A percentile compares a stretch with the other conserved stretches of the same genome.
phyloP scores from a whole-genome alignment of 2,888 invertebrate species.

The Schizaphis graminum region DNA sequence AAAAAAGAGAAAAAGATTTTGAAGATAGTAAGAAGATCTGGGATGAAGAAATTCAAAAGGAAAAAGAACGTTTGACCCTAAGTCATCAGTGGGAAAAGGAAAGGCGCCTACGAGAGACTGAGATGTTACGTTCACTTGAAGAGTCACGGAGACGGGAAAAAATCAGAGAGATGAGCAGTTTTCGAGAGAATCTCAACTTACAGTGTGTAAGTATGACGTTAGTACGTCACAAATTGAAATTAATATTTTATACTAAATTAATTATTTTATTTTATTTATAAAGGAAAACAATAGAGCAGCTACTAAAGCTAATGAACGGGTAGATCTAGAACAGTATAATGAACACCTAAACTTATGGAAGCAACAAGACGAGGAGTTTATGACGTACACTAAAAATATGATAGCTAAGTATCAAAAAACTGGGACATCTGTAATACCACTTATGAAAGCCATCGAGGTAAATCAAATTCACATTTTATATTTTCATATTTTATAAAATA shows the following conservation, averaged over 20 bases:
- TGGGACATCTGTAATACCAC: not conserved
- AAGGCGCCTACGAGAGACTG: not conserved
- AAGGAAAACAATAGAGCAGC: conserved; percentile 21
- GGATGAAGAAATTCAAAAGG: conserved; percentile 71
- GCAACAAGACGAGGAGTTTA: conserved; percentile 29
- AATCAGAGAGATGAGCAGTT: not conserved
- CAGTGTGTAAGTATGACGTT: conserved; percentile 13
- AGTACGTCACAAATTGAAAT: not conserved
- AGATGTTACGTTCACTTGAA: not conserved
- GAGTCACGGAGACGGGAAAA: not conserved
- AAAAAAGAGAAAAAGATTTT: conserved; percentile 69
- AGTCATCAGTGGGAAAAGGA: conserved; percentile 34
- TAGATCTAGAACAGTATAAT: not conserved
- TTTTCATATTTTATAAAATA: not conserved
- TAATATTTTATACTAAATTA: not conserved
- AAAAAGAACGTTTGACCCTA: conserved; percentile 70
- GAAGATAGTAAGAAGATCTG: conserved; percentile 70
- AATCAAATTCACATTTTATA: not conserved
- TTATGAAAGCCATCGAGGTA: conserved; percentile 10
- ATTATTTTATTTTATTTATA: not conserved
- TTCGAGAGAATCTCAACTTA: conserved; percentile 5
- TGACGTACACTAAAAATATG: not conserved
- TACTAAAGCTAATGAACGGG: not conserved
- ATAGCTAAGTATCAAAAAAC: conserved; percentile 2
- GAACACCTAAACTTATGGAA: not conserved